These are phyloP conservation scores for Stichodactyla mertensii DNA, from an alignment of 64 coral and sea anemone species.

Conservation along the genomic window DNA sequence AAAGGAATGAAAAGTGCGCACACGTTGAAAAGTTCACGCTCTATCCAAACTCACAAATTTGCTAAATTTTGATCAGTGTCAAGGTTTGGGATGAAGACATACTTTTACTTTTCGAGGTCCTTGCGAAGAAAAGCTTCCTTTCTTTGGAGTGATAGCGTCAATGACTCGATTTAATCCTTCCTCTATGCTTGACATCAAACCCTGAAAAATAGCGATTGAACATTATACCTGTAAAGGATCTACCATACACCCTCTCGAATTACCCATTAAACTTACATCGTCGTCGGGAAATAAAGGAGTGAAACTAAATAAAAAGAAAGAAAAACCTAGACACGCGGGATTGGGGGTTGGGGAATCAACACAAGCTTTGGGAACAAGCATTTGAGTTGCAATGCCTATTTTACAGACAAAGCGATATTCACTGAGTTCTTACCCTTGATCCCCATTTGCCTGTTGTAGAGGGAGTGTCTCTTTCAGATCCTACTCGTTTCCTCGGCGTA, in stretches of 20 bases:
- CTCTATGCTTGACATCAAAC: conserved; percentile 83
- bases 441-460: conserved; percentile 80
- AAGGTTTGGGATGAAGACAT: background rate
- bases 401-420: no score
- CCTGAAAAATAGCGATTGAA: background rate
- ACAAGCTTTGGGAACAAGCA: no score
- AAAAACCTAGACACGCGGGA: no score
- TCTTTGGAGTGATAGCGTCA: conserved; percentile 86
- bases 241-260: background rate
- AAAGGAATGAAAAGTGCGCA: no score
- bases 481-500: conserved; percentile 41
- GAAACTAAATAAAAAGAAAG: no score
- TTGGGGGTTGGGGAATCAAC: no score
- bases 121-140: conserved; percentile 40
- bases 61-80: no score
- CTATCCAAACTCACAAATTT: no score
- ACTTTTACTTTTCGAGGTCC: conserved; percentile 98
- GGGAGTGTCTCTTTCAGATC: conserved; percentile 58
- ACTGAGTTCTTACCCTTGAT: conserved; percentile 36
- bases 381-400: no score
- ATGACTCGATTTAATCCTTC: conserved; percentile 80
- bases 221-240: background rate
- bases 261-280: no score
- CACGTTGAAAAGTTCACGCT: no score
- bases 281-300: no score